Conservation (phyloP, 2,797 vertebrate genomes). For the Acanthornis magna region DNA sequence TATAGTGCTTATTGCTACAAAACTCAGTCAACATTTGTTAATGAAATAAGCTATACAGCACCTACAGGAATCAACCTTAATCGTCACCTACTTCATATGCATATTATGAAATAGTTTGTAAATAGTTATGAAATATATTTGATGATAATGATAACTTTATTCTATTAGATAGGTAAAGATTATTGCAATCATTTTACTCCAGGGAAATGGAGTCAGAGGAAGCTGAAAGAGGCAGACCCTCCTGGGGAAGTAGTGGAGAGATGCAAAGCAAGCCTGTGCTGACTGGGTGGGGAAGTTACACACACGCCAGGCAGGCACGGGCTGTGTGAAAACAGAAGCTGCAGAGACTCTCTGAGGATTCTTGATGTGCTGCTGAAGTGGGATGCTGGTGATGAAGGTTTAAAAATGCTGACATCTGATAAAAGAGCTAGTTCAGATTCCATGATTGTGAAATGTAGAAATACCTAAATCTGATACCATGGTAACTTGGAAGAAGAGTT, state of each 20-base stretch:
- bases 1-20: neutral
- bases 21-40: neutral
- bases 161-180: neutral
- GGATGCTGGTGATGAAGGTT: neutral
- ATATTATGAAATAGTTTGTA: neutral
- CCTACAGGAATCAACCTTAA: neutral
- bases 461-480: neutral
- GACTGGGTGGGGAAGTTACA: neutral
- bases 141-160: neutral
- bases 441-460: neutral
- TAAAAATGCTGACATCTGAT: neutral
- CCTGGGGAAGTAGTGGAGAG: neutral
- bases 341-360: neutral
- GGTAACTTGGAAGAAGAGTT: constrained; percentile 1
- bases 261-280: neutral
- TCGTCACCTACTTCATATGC: neutral
- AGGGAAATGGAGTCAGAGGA: neutral
- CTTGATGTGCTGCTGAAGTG: neutral
- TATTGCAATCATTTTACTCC: neutral
- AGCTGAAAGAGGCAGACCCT: neutral
- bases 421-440: neutral
- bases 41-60: neutral
- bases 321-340: neutral
- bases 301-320: fast-evolving
- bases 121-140: neutral